Base-by-base conservation (phyloP, 2,888 invertebrate species). In the Cheilosia grossa region DNA sequence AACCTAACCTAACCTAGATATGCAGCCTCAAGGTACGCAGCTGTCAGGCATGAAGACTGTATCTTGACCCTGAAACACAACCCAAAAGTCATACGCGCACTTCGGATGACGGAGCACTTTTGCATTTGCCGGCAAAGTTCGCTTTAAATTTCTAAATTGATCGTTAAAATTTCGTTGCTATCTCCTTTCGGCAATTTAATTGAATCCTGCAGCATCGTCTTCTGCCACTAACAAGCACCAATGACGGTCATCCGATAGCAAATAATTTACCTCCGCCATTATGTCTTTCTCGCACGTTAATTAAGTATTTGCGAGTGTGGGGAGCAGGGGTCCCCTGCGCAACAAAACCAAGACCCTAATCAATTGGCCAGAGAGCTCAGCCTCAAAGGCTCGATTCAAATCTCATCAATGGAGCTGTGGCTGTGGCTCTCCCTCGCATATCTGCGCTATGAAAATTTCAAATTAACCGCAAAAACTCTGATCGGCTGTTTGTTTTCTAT, bases 401-500 rank as follows among this genome's bases (percentile, higher is more conserved):
- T 77, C 82, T 77, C 77, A 77, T 77, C 64, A 54, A 59, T 58
- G 51, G 19, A 33, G 42, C 37, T 54, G 15, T 21, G 24, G 27
- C 27, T 27, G 27, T 27, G 6, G 27, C 24, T 19, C 19, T 30
- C 21, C 27, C 44, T 27, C 10, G 21, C 24, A 42, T 37, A 37
- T 53, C 67, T 42, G 40, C 61, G 19, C 37, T 44, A 54, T 64
- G 33, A 51, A 37, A 67, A 63, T 61, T 54, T 82, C 24, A 70
- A 66, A 82, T 82, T 59, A 59, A 54, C 64, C 53, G 40, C 70
- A 59, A 77, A 67, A 81, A 59, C 51, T 82, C 21, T 51, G 61
- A 75, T 75, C 69, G 72, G 24, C 54, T 78, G 72, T 73, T 77
- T 78, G 82, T 78, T 82, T 82, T 77, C 30, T 58, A 47, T 33